Evolutionary conservation across 2,113 vertebrate species (phyloP).

Genomic region (Corvus moneduloides): DNA sequence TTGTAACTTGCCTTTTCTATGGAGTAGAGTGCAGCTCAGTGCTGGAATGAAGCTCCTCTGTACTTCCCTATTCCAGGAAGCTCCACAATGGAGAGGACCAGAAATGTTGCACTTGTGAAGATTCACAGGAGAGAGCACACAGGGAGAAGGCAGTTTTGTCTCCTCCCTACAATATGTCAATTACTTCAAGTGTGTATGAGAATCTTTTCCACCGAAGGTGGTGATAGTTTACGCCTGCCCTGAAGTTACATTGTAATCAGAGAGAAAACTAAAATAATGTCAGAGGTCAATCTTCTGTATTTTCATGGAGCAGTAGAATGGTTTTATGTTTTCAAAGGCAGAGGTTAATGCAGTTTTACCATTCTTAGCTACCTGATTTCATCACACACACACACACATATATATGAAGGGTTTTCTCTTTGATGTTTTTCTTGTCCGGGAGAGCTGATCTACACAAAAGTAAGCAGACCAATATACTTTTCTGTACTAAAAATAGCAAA

Average conservation of each 20-base stretch:
- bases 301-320: neutral
- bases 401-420: neutral
- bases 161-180: neutral
- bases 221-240: neutral
- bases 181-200: neutral
- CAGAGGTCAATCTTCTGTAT: neutral
- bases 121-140: rapidly evolving
- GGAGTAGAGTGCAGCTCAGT: neutral
- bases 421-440: neutral
- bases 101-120: neutral
- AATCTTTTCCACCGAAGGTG: neutral
- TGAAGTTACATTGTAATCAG: neutral
- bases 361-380: neutral
- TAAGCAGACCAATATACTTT: neutral
- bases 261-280: neutral
- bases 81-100: neutral
- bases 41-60: neutral
- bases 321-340: neutral
- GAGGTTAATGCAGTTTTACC: neutral
- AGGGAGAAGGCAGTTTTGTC: neutral
- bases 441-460: neutral
- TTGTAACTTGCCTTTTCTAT: neutral
- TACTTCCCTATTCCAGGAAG: neutral
- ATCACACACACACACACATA: too few relatives aligned
- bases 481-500: neutral